Evolutionary conservation across 2,888 invertebrate genomes (phyloP).

Genomic region (Harpalus rubripes): DNA sequence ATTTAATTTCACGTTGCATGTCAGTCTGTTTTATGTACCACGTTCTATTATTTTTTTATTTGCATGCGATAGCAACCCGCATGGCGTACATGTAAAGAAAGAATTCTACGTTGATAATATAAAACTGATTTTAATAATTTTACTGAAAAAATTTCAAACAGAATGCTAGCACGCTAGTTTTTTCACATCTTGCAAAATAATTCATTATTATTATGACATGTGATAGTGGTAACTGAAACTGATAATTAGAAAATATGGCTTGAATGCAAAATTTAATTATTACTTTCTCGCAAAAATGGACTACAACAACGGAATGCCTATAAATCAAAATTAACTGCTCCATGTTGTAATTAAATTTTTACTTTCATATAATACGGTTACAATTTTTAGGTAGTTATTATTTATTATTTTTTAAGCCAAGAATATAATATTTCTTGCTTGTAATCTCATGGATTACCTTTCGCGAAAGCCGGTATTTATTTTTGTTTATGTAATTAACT

Average conservation of each 20-base stretch:
- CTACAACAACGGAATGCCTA: neutral
- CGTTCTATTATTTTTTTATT: conserved; percentile 15
- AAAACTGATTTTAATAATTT: conserved; percentile 35
- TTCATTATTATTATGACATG: conserved; percentile 40
- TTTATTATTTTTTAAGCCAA: neutral
- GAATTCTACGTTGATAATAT: conserved; percentile 9
- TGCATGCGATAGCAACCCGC: conserved; percentile 41
- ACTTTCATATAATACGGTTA: neutral
- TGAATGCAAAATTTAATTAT: conserved; percentile 12
- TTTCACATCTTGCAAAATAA: conserved; percentile 35
- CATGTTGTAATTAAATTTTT: neutral
- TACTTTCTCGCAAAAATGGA: conserved; percentile 8
- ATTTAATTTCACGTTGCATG: conserved; percentile 47
- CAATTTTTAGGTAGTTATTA: neutral
- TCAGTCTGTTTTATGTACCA: conserved; percentile 17
- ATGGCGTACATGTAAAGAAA: conserved; percentile 31
- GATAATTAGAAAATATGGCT: conserved; percentile 39
- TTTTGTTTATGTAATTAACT: neutral
- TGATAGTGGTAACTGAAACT: conserved; percentile 20
- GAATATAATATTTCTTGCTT: neutral
- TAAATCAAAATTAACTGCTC: neutral
- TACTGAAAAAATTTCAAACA: conserved; percentile 1
- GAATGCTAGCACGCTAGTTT: conserved; percentile 24
- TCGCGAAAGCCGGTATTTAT: neutral
- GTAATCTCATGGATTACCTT: neutral